phyloP scores from a whole-genome alignment of 2,113 vertebrate species.

The Herpetotheres cachinnans region DNA sequence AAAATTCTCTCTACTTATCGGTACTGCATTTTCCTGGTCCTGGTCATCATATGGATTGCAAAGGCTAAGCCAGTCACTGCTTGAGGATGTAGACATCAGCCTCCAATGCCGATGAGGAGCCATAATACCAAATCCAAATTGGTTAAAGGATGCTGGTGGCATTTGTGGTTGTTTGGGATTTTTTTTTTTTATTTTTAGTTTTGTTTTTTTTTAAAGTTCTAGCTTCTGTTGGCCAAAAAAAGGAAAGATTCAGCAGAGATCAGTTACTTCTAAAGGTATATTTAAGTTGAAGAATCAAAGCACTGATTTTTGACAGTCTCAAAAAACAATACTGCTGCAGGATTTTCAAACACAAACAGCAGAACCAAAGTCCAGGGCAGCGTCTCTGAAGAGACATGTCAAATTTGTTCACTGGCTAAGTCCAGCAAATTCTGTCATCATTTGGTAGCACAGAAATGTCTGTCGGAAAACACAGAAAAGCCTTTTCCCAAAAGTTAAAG shows the following conservation, averaged over 20 bases:
- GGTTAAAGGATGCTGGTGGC: background rate
- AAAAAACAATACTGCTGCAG: background rate
- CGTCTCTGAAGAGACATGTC: background rate
- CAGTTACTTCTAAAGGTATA: background rate
- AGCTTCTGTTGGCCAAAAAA: background rate
- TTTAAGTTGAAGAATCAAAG: background rate
- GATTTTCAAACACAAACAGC: background rate
- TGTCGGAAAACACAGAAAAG: background rate
- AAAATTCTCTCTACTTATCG: background rate
- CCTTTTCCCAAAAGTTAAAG: constrained; percentile 7
- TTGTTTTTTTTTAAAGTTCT: background rate
- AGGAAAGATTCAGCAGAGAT: background rate
- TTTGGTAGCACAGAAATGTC: background rate
- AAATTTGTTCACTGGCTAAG: background rate
- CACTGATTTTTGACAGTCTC: background rate
- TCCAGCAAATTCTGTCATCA: background rate
- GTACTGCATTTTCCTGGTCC: background rate
- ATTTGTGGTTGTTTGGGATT: background rate
- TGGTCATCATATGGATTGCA: background rate
- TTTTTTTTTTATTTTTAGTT: background rate
- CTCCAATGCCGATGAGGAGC: background rate
- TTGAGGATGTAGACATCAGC: background rate
- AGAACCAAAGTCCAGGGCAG: background rate
- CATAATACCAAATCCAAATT: background rate
- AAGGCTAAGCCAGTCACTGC: background rate